Percentiles rank a stretch among this genome's conserved stretches.
phyloP scores from a whole-genome alignment of 2,888 invertebrate species.

The Polyommatus iphigenia region DNA sequence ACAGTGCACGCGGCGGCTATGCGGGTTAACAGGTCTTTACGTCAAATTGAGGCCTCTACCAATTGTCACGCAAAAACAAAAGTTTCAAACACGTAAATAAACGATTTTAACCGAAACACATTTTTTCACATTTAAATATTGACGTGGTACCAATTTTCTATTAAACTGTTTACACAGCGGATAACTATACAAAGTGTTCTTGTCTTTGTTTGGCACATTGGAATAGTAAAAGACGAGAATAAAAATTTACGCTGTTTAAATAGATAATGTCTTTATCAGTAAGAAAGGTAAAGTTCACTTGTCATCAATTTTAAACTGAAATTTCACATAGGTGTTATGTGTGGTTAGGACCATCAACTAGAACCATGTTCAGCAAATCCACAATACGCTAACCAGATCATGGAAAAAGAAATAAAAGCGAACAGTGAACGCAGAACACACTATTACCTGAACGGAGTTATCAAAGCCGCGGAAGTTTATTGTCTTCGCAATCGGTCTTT shows the following conservation, averaged over 20 bases:
- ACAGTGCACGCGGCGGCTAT: background rate
- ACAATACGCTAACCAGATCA: background rate
- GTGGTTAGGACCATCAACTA: background rate
- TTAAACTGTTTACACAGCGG: too few species aligned
- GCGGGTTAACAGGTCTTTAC: constrained; percentile 18
- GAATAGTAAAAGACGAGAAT: too few species aligned
- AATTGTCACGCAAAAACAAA: background rate
- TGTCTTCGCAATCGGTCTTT: constrained; percentile 20
- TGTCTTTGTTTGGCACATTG: too few species aligned
- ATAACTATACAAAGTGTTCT: too few species aligned
- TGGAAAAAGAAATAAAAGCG: constrained; percentile 6
- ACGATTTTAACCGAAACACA: background rate
- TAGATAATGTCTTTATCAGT: too few species aligned
- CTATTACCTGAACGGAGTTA: constrained; percentile 15
- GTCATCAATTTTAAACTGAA: too few species aligned
- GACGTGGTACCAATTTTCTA: background rate
- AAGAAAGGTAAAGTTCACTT: too few species aligned
- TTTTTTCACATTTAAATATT: background rate
- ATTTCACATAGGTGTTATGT: background rate
- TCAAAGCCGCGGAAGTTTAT: constrained; percentile 21
- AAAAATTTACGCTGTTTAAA: too few species aligned
- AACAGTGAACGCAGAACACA: constrained; percentile 10
- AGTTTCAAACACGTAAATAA: background rate
- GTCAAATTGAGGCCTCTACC: background rate
- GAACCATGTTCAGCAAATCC: background rate